phyloP scores from a whole-genome alignment of 2,797 vertebrate genomes.

The Apogon talboti region DNA sequence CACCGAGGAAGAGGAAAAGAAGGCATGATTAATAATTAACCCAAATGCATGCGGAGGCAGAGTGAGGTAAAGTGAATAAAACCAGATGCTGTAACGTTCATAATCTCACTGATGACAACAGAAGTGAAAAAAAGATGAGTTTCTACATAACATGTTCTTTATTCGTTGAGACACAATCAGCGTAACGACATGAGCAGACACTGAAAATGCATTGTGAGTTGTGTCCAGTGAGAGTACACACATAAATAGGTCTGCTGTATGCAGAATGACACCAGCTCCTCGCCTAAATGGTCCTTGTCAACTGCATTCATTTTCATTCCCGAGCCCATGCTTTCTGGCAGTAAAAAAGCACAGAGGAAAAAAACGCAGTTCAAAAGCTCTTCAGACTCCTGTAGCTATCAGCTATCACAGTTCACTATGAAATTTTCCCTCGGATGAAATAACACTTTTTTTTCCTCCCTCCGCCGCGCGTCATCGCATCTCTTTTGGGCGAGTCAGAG shows the following conservation, averaged over 20 bases:
- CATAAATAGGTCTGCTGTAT: conserved; percentile 19
- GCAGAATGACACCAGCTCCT: conserved; percentile 31
- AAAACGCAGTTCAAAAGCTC: conserved; percentile 38
- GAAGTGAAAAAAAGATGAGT: neutral
- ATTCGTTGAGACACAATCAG: conserved; percentile 29
- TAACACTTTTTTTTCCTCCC: conserved; percentile 36
- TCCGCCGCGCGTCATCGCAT: conserved; percentile 33
- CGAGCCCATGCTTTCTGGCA: conserved; percentile 33
- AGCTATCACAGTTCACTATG: conserved; percentile 32
- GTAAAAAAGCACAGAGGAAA: neutral
- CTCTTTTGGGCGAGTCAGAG: conserved; percentile 60
- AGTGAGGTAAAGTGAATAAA: conserved; percentile 9
- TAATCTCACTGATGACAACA: conserved; percentile 1
- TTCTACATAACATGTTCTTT: conserved; percentile 13
- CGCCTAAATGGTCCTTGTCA: conserved; percentile 40
- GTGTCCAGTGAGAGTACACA: conserved; percentile 18
- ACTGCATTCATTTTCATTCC: conserved; percentile 37
- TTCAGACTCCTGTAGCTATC: conserved; percentile 40
- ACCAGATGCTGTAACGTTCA: neutral
- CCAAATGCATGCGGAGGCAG: neutral
- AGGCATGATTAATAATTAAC: neutral
- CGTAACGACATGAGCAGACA: conserved; percentile 2
- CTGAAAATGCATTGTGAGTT: conserved; percentile 29
- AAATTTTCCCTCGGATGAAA: conserved; percentile 57
- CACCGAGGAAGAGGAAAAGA: neutral